Conservation (phyloP, 2,113 vertebrate species). For the Paramormyrops kingsleyae region DNA sequence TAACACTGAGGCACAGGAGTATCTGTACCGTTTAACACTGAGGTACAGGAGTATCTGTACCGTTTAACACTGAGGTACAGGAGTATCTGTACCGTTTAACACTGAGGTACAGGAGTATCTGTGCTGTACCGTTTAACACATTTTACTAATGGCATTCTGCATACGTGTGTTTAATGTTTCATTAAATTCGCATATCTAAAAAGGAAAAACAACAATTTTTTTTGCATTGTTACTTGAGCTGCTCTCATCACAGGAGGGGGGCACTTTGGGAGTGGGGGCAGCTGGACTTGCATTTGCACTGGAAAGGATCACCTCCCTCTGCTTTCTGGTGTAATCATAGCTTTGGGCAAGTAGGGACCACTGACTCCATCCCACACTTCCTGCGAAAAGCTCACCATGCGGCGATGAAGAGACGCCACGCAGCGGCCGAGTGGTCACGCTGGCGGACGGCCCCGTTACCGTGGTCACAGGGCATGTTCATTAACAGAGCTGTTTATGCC, state of each 20-base stretch:
- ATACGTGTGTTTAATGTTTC: neutral
- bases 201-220: neutral
- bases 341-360: neutral
- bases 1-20: no score
- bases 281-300: neutral
- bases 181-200: neutral
- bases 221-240: neutral
- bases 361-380: neutral
- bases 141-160: neutral
- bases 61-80: no score
- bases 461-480: neutral
- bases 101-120: no score
- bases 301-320: neutral
- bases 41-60: no score
- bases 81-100: no score
- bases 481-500: neutral
- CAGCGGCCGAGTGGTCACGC: neutral
- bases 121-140: neutral
- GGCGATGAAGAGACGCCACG: neutral
- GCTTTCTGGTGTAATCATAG: neutral
- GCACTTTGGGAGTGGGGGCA: neutral
- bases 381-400: neutral
- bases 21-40: no score
- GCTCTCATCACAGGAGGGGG: neutral
- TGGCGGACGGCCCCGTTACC: neutral